Evolutionary conservation across 2,888 invertebrate genomes (phyloP).

Genomic region (Adineta ricciae): DNA sequence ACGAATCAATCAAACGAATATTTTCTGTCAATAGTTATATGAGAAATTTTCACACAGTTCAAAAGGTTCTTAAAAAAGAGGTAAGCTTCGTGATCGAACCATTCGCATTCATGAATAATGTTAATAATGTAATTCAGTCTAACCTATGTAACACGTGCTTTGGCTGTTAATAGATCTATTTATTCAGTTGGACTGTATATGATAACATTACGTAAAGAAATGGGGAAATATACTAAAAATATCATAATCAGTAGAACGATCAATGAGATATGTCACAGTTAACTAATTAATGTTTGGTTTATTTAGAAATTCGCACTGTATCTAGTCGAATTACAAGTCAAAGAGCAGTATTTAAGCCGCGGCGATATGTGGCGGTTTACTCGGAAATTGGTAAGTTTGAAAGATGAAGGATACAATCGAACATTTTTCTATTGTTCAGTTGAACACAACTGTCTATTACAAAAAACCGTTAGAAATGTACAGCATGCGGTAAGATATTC

Average conservation of each 20-base stretch:
- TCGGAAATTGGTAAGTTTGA: slow-evolving; percentile 32
- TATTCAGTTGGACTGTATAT: too few species aligned
- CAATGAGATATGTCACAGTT: too few species aligned
- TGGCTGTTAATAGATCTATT: too few species aligned
- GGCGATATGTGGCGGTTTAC: slow-evolving; percentile 92
- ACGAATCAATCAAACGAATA: background rate
- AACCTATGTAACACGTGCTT: too few species aligned
- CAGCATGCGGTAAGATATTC: background rate
- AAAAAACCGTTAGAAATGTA: background rate
- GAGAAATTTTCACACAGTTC: background rate
- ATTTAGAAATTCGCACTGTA: slow-evolving; percentile 52
- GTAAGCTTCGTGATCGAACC: background rate
- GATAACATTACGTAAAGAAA: too few species aligned
- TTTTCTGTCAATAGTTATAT: background rate
- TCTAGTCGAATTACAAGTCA: slow-evolving; percentile 88
- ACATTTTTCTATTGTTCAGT: too few species aligned
- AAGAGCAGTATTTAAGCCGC: slow-evolving; percentile 91
- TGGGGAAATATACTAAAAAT: too few species aligned
- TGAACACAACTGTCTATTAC: background rate
- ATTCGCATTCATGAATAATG: too few species aligned
- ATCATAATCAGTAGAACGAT: too few species aligned
- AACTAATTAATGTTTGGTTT: too few species aligned
- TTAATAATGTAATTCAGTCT: too few species aligned
- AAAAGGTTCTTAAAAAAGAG: background rate
- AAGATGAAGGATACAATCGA: too few species aligned